Percentiles rank a stretch among this genome's conserved stretches.
Conservation (phyloP, 2,888 invertebrate genomes). For the Drosophila cyrtoloma region DNA sequence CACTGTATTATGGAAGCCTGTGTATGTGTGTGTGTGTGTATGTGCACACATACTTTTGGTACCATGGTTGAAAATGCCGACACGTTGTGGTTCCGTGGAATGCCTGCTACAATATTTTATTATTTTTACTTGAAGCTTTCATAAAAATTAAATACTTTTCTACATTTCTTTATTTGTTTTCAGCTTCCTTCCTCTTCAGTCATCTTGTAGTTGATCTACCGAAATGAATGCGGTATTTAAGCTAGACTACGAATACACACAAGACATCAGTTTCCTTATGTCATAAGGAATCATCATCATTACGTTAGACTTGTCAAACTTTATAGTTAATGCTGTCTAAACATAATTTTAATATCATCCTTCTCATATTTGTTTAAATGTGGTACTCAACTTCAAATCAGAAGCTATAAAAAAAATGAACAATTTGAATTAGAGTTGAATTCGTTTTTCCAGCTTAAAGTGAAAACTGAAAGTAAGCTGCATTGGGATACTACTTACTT, state of each 20-base stretch:
- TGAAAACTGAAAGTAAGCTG: background rate
- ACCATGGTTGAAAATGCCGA: constrained; percentile 22
- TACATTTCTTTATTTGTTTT: constrained; percentile 12
- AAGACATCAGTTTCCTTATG: background rate
- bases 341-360: background rate
- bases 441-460: background rate
- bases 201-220: background rate
- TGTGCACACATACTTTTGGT: constrained; percentile 25
- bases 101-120: constrained; percentile 55
- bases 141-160: constrained; percentile 69
- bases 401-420: background rate
- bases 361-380: background rate
- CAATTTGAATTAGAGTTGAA: background rate
- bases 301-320: background rate
- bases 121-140: constrained; percentile 62
- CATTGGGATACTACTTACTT: background rate
- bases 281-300: background rate
- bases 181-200: background rate
- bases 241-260: background rate
- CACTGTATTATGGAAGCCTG: background rate
- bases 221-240: constrained; percentile 10
- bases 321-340: background rate
- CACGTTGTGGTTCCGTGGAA: constrained; percentile 19
- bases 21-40: constrained; percentile 10
- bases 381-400: background rate